These are phyloP conservation scores for Ichneumon xanthorius DNA, from an alignment of 2,888 invertebrate species.

Conservation along the genomic window DNA sequence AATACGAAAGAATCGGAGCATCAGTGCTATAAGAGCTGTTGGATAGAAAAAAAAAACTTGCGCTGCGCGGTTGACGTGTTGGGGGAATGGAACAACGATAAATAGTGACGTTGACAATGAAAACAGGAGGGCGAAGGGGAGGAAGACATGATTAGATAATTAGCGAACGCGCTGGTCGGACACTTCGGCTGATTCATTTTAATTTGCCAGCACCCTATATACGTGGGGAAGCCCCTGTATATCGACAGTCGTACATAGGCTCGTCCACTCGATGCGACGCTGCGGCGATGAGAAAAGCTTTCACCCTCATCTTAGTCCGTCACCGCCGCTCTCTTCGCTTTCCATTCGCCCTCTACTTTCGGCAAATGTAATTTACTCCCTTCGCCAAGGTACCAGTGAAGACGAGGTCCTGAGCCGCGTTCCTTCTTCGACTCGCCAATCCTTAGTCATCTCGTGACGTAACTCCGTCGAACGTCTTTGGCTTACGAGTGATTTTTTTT, in stretches of 20 bases:
- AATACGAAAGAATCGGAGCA: slow-evolving; percentile 38
- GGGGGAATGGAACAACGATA: slow-evolving; percentile 18
- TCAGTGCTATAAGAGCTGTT: slow-evolving; percentile 9
- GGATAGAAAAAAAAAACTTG: slow-evolving; percentile 7
- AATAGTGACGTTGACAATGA: slow-evolving; percentile 61
- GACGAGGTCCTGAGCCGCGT: not conserved
- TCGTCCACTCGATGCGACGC: not conserved
- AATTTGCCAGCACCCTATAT: slow-evolving; percentile 71
- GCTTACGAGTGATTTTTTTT: too few species aligned
- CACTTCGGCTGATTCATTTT: slow-evolving; percentile 78
- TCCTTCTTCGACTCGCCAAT: not conserved
- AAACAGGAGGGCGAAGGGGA: slow-evolving; percentile 21
- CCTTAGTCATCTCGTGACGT: not conserved
- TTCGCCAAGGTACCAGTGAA: slow-evolving; percentile 10
- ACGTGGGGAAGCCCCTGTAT: slow-evolving; percentile 52
- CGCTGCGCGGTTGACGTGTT: slow-evolving; percentile 11
- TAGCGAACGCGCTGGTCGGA: slow-evolving; percentile 66
- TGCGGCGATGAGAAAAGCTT: slow-evolving; percentile 34
- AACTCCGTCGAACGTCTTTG: too few species aligned
- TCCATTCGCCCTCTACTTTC: slow-evolving; percentile 20
- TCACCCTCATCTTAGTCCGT: slow-evolving; percentile 49
- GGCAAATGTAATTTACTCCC: slow-evolving; percentile 61
- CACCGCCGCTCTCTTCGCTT: slow-evolving; percentile 33
- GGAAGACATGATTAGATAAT: slow-evolving; percentile 62
- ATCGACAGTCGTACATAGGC: slow-evolving; percentile 69